Evolutionary conservation across 2,888 invertebrate genomes (phyloP), one percentile per base, ranked within the genome.

Genomic region (Tinea pellionella): DNA sequence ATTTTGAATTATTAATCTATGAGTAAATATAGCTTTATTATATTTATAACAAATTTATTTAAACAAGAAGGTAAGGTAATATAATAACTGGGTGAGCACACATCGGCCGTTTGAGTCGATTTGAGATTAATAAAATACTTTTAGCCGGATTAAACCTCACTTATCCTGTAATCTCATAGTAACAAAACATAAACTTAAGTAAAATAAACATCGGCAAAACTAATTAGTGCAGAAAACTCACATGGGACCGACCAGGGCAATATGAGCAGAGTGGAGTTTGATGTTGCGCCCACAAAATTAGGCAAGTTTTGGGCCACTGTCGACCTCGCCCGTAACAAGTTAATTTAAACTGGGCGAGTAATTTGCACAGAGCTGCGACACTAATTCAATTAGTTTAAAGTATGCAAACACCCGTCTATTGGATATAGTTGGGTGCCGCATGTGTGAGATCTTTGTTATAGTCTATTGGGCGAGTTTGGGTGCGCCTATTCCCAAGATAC

Each of bases 261-360:
- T 60, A 41, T 42, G 60, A 53, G 58, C 47, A 16, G 57, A 61
- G 61, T 58, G 37, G 60, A 61, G 61, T 61, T 61, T 61, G 61
- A 61, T 61, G 61, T 61, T 60, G 61, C 61, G 60, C 62, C 61
- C 59, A 60, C 60, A 59, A 62, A 62, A 62, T 60, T 60, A 62
- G 60, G 59, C 62, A 60, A 62, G 62, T 62, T 62, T 62, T 60
- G 60, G 62, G 60, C 61, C 41, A 60, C 60, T 30, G 59, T 53
- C 47, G 43, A 59, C 59, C 60, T 60, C 60, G 60, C 47, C 59
- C 59, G 55, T 59, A 62, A 62, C 62, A 62, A 62, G 60, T 62
- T 62, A 60, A 62, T 62, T 62, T 60, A 62, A 62, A 62, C 62
- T 60, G 62, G 61, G 42, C 62, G 53, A 62, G 62, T 62, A 60